A percentile compares a stretch with the other conserved stretches of the same genome.
Conservation (phyloP, 2,113 vertebrate genomes). For the Paradoxurus hermaphroditus region DNA sequence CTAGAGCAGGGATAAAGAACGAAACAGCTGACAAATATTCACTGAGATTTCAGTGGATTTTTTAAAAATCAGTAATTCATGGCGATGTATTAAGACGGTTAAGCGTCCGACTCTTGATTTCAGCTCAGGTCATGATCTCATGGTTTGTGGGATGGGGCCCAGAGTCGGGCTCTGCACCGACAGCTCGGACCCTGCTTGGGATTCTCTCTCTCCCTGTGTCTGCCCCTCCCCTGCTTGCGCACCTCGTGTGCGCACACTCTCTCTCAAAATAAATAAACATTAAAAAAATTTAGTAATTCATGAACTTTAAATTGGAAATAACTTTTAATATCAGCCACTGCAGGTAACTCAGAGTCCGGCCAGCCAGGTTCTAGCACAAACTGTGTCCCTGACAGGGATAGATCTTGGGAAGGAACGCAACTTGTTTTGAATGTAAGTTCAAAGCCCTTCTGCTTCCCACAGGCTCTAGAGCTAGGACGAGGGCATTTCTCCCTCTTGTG, state of each 20-base stretch:
- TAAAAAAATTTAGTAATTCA: neutral
- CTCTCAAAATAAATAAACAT: too few species aligned
- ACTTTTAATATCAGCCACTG: neutral
- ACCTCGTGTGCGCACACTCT: too few species aligned
- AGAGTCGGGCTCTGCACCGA: too few species aligned
- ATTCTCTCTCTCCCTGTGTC: too few species aligned
- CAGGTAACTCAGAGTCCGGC: neutral
- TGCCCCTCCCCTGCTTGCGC: too few species aligned
- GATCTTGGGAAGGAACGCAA: neutral
- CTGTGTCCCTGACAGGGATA: too few species aligned
- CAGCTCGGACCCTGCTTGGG: too few species aligned
- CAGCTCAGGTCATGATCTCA: too few species aligned
- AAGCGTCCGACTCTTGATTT: too few species aligned
- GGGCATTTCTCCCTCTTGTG: neutral
- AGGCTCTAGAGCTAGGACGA: neutral
- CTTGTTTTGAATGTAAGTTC: neutral
- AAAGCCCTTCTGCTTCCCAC: neutral
- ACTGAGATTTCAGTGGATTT: neutral
- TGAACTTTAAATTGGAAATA: neutral
- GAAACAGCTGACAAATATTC: neutral
- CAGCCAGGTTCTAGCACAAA: neutral
- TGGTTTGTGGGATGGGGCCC: too few species aligned
- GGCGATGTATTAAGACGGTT: too few species aligned
- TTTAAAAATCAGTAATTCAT: neutral
- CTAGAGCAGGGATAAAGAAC: neutral